phyloP scores from a whole-genome alignment of 2,797 vertebrate genomes.

The Phoxinus dragarum region DNA sequence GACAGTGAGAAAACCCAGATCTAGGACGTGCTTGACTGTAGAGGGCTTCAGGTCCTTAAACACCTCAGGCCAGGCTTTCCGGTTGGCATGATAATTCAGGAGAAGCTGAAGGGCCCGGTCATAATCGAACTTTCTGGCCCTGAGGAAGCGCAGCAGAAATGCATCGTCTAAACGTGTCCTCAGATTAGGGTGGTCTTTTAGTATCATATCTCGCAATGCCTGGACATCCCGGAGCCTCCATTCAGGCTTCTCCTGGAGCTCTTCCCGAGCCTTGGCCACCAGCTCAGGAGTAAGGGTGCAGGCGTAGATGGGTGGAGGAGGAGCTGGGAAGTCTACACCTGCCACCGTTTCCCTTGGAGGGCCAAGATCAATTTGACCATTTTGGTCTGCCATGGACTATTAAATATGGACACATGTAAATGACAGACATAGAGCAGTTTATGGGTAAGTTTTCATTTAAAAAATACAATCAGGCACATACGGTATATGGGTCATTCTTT shows the following conservation, averaged over 20 bases:
- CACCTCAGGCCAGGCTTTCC: constrained; percentile 94
- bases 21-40: constrained; percentile 89
- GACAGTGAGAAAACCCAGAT: constrained; percentile 94
- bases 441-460: background rate
- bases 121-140: constrained; percentile 97
- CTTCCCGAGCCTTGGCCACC: constrained; percentile 92
- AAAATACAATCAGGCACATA: background rate
- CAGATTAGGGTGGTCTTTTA: constrained; percentile 91
- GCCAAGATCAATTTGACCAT: constrained; percentile 81
- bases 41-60: constrained; percentile 93
- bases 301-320: constrained; percentile 83
- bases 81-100: constrained; percentile 92
- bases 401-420: constrained; percentile 45
- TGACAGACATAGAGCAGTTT: background rate
- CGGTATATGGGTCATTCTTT: background rate
- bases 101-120: constrained; percentile 95
- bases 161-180: constrained; percentile 91
- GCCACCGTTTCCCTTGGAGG: constrained; percentile 73
- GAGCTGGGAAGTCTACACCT: constrained; percentile 76
- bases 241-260: constrained; percentile 97
- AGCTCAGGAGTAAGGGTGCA: constrained; percentile 91
- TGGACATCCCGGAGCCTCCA: constrained; percentile 96
- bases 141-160: constrained; percentile 94
- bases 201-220: constrained; percentile 95
- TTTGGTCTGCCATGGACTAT: constrained; percentile 89